Evolutionary conservation across 30 jellyfish, hydroid and myxozoan species (phyloP), one percentile per base, ranked within the genome.

Genomic region (Hydra vulgaris): DNA sequence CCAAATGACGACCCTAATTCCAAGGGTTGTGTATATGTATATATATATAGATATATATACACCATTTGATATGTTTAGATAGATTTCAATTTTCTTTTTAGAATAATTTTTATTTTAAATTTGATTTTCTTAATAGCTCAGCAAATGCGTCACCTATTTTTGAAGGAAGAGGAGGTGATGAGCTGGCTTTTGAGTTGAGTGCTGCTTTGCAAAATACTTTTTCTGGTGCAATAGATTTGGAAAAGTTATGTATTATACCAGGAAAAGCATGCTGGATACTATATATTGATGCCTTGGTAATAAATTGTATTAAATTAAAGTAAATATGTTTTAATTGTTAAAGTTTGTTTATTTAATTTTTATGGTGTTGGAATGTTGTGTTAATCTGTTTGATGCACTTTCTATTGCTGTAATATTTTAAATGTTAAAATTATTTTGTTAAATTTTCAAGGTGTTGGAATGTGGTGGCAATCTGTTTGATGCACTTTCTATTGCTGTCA

Each of bases 81-180:
- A 3, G 7, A 8, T 23, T 68, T 68, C 8, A 1, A 3, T 68
- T 68, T 68, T 68, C 27, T n/a, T 68, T n/a, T 3, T 68, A n/a
- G 26, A 68, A 1, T 15, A 68, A 3, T 20, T 68, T 68, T 68
- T 23, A 40, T 40, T 40, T 40, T 3, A 40, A 5, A 12, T 5
- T 40, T 8, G 23, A 18, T 17, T 21, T 76, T 76, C 25, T 8
- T 21, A 74, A 19, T 72, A 89, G 97, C 89, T 61, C 96, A 54
- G 95, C 97, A 79, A 90, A 86, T 73, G 96, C 97, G 21, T 90
- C 95, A 20, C 97, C 97, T 15, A 73, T 69, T 8, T 86, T 92
- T 76, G 95, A 86, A 53, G 94, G 95, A 22, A 82, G 92, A 21
- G 96, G 95, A 1, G 94, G 95, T 21, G 96, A 87, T 54, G 86